phyloP scores from a whole-genome alignment of 2,888 invertebrate genomes.

The Cistogaster globosa region DNA sequence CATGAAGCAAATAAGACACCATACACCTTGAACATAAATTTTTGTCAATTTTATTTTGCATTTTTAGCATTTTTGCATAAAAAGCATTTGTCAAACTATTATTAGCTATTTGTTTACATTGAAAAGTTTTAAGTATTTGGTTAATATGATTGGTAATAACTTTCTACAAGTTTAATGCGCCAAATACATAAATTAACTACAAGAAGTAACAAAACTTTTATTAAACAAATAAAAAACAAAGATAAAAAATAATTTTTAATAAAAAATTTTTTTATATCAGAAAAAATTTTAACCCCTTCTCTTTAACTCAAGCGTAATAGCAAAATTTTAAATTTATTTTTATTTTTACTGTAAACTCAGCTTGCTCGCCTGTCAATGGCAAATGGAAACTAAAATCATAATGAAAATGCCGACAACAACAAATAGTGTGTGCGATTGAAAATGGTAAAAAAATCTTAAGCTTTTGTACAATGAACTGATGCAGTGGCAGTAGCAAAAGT shows the following conservation, averaged over 20 bases:
- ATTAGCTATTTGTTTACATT: too few species aligned
- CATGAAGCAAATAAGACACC: too few species aligned
- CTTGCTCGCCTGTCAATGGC: not conserved
- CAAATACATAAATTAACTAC: constrained; percentile 53
- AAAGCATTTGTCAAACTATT: too few species aligned
- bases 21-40: too few species aligned
- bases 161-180: constrained; percentile 61
- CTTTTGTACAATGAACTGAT: constrained; percentile 8
- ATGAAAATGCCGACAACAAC: constrained; percentile 62
- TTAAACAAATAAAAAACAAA: not conserved
- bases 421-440: constrained; percentile 14
- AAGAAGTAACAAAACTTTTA: constrained; percentile 54
- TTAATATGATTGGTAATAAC: constrained; percentile 60
- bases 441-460: not conserved
- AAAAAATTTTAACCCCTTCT: too few species aligned
- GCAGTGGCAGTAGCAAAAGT: constrained; percentile 30
- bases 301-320: too few species aligned
- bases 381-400: constrained; percentile 61
- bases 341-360: too few species aligned
- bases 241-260: too few species aligned
- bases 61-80: too few species aligned
- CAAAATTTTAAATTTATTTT: too few species aligned
- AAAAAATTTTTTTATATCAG: too few species aligned
- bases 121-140: constrained; percentile 19
- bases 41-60: too few species aligned